Percentiles rank a stretch among this genome's conserved stretches.
phyloP scores from a whole-genome alignment of 1,140 invertebrate species.

The Micrasema minimum region DNA sequence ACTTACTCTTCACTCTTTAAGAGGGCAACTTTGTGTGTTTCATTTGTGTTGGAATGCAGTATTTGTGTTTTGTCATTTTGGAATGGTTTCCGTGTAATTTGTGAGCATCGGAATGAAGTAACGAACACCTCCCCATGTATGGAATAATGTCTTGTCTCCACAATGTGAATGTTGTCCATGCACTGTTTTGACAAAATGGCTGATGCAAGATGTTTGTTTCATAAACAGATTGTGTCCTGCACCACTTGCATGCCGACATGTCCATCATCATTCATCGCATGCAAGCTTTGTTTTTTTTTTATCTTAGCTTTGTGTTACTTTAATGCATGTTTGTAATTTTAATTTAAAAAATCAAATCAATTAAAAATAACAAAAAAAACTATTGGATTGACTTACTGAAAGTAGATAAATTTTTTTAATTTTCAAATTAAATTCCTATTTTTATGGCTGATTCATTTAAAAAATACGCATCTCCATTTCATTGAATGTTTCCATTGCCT shows the following conservation, averaged over 20 bases:
- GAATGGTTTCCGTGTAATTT: conserved; percentile 17
- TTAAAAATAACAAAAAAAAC: background rate
- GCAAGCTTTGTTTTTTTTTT: background rate
- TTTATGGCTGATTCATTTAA: no score
- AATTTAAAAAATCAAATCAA: no score
- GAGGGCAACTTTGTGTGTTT: conserved; percentile 29
- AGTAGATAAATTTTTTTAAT: no score
- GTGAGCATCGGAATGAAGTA: background rate
- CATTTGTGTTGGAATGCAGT: conserved; percentile 36
- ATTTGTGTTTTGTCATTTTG: conserved; percentile 3
- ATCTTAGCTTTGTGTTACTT: conserved; percentile 3
- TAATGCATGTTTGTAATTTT: no score
- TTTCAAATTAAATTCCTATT: no score
- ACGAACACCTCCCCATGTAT: background rate
- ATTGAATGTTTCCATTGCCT: conserved; percentile 4
- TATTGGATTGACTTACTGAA: no score
- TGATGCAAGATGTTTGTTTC: conserved; percentile 30
- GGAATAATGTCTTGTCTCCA: no score
- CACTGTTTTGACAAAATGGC: conserved; percentile 35
- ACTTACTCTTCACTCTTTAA: conserved; percentile 19
- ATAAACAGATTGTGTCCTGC: conserved; percentile 25
- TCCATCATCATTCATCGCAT: no score
- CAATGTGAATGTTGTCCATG: conserved; percentile 18
- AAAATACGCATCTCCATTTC: no score
- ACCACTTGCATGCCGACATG: no score